A percentile compares a stretch with the other conserved stretches of the same genome.
These are phyloP conservation scores for Tragelaphus scriptus DNA, from an alignment of 2,113 vertebrate species.

Conservation along the genomic window DNA sequence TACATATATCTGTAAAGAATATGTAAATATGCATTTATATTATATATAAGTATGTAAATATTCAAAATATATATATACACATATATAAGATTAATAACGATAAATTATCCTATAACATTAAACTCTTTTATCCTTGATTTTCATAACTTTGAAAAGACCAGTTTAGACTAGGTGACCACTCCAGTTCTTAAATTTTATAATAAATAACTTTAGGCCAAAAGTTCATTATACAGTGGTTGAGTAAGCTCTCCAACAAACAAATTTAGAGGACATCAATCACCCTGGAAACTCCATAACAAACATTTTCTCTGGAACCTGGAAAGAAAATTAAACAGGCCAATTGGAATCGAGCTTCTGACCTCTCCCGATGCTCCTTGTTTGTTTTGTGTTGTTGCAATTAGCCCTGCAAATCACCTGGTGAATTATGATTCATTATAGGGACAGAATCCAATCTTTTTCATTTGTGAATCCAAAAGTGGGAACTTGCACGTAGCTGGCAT, in stretches of 20 bases:
- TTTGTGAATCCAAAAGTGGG: neutral
- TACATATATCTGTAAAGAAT: neutral
- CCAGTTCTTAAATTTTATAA: neutral
- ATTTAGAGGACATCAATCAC: neutral
- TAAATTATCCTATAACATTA: neutral
- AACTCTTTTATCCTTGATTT: neutral
- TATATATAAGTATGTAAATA: neutral
- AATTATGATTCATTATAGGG: slow-evolving; percentile 10
- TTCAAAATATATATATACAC: neutral
- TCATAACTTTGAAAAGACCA: neutral
- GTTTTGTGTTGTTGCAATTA: slow-evolving; percentile 19
- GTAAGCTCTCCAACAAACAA: neutral
- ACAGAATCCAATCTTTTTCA: neutral
- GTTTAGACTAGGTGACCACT: neutral
- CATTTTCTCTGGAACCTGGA: neutral
- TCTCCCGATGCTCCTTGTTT: neutral
- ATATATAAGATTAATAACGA: neutral
- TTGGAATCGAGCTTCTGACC: neutral
- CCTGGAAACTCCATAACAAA: neutral
- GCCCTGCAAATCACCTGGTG: neutral
- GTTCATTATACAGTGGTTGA: neutral
- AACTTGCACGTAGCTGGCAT: neutral
- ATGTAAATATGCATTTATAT: neutral
- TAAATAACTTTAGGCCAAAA: neutral
- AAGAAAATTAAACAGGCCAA: neutral